Conservation (phyloP, 2,888 invertebrate genomes). For the Stenodema calcarata region DNA sequence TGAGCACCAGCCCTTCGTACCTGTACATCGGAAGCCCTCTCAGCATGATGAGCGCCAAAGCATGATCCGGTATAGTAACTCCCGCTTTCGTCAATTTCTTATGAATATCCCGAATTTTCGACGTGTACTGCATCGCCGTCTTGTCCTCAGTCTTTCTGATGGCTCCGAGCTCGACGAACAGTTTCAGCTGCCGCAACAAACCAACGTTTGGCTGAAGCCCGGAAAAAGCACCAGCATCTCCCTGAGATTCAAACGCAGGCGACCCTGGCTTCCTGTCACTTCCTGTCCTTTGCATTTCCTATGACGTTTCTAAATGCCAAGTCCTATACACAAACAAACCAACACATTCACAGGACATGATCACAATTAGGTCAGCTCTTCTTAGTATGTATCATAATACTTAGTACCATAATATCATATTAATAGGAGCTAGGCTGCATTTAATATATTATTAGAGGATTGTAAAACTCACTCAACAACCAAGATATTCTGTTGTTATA, state of each 20-base stretch:
- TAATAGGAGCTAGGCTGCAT: too few relatives aligned
- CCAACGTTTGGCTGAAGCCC: slow-evolving; percentile 28
- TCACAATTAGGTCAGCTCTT: neutral
- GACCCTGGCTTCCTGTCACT: slow-evolving; percentile 23
- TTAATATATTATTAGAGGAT: too few relatives aligned
- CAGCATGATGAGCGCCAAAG: slow-evolving; percentile 36
- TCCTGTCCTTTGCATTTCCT: slow-evolving; percentile 16
- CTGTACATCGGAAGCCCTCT: slow-evolving; percentile 35
- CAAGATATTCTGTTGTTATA: too few relatives aligned
- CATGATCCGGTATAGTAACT: slow-evolving; percentile 22
- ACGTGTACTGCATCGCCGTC: slow-evolving; percentile 16
- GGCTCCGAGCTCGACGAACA: slow-evolving; percentile 31
- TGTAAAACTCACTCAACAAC: too few relatives aligned
- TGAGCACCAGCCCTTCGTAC: slow-evolving; percentile 29
- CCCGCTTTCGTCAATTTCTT: slow-evolving; percentile 26
- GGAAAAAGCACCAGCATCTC: neutral
- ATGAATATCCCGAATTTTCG: slow-evolving; percentile 31
- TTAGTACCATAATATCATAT: too few relatives aligned
- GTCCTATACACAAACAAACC: neutral
- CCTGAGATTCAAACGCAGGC: neutral
- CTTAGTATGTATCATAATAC: neutral
- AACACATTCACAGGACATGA: neutral
- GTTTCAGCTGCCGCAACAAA: slow-evolving; percentile 4
- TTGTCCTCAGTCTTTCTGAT: slow-evolving; percentile 32
- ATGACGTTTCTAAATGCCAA: neutral